A percentile compares a stretch with the other conserved stretches of the same genome.
These are phyloP conservation scores for Stratiolaelaps scimitus DNA, from an alignment of 1,140 invertebrate genomes.

Conservation along the genomic window DNA sequence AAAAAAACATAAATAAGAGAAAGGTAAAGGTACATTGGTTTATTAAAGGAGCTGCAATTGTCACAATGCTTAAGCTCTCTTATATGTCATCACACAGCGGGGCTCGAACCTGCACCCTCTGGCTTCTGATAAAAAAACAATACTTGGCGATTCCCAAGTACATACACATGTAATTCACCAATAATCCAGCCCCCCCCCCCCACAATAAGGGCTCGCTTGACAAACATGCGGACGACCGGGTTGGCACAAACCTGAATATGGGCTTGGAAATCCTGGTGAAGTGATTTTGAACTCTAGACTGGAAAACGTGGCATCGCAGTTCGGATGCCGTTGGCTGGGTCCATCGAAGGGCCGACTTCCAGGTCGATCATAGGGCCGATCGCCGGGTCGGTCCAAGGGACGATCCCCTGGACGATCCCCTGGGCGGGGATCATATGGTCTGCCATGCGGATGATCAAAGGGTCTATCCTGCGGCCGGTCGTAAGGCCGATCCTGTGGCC, in stretches of 20 bases:
- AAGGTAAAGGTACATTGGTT: too few relatives aligned
- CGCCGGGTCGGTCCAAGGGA: background rate
- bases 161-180: too few relatives aligned
- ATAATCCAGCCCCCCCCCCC: too few relatives aligned
- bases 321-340: slow-evolving; percentile 18
- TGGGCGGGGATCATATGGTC: background rate
- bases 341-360: slow-evolving; percentile 1
- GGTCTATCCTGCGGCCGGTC: background rate
- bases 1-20: too few relatives aligned
- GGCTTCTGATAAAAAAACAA: too few relatives aligned
- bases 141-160: too few relatives aligned
- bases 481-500: background rate
- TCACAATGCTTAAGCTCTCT: too few relatives aligned
- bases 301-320: slow-evolving; percentile 35
- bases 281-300: slow-evolving; percentile 34
- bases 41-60: too few relatives aligned
- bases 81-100: too few relatives aligned
- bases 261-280: slow-evolving; percentile 34
- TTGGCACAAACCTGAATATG: slow-evolving; percentile 28
- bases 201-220: too few relatives aligned
- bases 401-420: background rate
- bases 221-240: too few relatives aligned
- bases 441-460: background rate
- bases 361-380: background rate
- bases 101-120: too few relatives aligned